These are phyloP conservation scores for Cettia cetti DNA, from an alignment of 2,113 vertebrate species.

Conservation along the genomic window DNA sequence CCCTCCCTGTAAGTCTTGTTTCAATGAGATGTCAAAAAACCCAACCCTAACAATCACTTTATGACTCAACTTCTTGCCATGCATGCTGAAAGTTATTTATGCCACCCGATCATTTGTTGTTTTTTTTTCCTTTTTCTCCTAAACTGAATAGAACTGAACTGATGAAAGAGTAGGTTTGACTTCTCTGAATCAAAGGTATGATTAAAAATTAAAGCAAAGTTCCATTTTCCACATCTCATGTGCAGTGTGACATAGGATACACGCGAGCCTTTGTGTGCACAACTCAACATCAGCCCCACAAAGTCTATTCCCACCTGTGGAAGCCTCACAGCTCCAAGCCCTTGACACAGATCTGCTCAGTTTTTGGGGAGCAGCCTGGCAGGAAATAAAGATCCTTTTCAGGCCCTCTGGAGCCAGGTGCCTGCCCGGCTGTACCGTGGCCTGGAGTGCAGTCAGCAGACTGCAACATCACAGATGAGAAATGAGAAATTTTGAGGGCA, in stretches of 20 bases:
- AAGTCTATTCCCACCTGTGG: background rate
- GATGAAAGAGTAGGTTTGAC: background rate
- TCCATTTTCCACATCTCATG: background rate
- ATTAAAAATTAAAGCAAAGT: slow-evolving; percentile 27
- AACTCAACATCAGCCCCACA: background rate
- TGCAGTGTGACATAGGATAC: accelerated
- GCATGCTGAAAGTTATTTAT: background rate
- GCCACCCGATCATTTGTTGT: background rate
- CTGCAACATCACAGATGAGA: slow-evolving; percentile 12
- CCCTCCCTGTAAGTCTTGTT: background rate
- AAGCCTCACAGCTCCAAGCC: background rate
- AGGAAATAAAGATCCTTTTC: background rate
- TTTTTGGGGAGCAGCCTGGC: background rate
- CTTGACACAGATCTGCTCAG: background rate
- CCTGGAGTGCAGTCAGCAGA: background rate
- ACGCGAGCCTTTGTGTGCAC: accelerated
- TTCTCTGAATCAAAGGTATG: background rate
- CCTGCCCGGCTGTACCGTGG: background rate
- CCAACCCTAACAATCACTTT: background rate
- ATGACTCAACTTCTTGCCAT: background rate
- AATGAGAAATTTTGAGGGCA: slow-evolving; percentile 64
- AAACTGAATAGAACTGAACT: background rate
- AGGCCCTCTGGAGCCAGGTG: background rate
- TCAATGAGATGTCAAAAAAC: background rate
- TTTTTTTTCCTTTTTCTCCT: background rate